phyloP scores from a whole-genome alignment of 2,797 vertebrate species.

The Urocyon cinereoargenteus region DNA sequence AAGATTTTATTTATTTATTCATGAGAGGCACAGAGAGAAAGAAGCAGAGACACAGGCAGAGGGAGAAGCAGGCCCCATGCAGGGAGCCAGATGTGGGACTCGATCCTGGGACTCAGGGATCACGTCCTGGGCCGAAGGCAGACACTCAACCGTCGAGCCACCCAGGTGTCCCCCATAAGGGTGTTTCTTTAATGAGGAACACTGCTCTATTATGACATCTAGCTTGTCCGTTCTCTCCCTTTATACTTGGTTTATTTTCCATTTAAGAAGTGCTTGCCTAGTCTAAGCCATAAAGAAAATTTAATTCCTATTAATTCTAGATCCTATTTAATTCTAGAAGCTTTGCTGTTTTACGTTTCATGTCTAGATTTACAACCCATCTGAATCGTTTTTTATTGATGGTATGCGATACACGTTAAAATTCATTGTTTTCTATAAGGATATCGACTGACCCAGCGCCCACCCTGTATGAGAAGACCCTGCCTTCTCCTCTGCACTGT shows the following conservation, averaged over 20 bases:
- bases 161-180: background rate
- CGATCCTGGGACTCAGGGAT: too few relatives aligned
- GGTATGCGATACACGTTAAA: background rate
- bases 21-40: too few relatives aligned
- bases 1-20: too few relatives aligned
- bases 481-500: fast-evolving
- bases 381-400: background rate
- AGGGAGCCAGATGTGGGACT: too few relatives aligned
- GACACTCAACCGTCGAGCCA: too few relatives aligned
- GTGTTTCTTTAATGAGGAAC: background rate
- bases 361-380: background rate
- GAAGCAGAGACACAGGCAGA: too few relatives aligned
- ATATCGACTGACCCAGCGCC: background rate
- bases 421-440: background rate
- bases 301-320: background rate
- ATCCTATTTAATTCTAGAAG: background rate
- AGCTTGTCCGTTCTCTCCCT: background rate
- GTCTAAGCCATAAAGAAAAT: background rate
- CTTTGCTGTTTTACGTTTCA: background rate
- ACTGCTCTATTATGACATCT: background rate
- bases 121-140: too few relatives aligned
- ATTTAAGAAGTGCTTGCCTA: background rate
- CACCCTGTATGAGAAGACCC: background rate
- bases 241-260: background rate
- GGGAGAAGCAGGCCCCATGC: too few relatives aligned